Percentiles rank a stretch among this genome's conserved stretches.
Conservation (phyloP, 2,888 invertebrate species). For the Dryococelus australis region DNA sequence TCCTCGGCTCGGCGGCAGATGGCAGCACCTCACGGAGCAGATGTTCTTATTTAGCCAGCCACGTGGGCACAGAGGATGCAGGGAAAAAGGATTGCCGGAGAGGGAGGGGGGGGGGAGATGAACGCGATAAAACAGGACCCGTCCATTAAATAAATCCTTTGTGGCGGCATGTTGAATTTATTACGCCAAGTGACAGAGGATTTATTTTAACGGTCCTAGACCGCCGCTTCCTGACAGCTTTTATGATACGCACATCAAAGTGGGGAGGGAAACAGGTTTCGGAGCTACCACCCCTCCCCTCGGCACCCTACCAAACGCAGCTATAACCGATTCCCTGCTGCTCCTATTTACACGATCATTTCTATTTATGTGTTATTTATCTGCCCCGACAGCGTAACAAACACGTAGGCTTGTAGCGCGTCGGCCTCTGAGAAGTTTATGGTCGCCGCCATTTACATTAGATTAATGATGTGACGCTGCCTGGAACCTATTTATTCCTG, state of each 20-base stretch:
- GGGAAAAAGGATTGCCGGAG: background rate
- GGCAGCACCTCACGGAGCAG: background rate
- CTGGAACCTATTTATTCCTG: background rate
- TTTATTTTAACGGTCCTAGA: conserved; percentile 1
- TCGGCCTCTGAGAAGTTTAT: background rate
- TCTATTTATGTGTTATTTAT: conserved; percentile 16
- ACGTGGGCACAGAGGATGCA: background rate
- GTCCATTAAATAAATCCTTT: conserved; percentile 16
- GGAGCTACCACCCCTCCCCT: background rate
- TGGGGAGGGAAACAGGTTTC: background rate
- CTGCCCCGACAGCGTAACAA: conserved; percentile 1
- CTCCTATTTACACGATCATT: conserved; percentile 16
- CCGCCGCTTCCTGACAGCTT: conserved; percentile 16
- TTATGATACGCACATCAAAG: conserved; percentile 16
- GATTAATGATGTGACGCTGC: background rate
- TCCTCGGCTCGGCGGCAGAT: background rate
- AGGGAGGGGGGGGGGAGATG: background rate
- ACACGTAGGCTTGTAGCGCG: conserved; percentile 7
- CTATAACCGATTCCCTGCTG: conserved; percentile 10
- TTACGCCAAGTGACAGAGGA: conserved; percentile 16
- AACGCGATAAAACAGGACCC: background rate
- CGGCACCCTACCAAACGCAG: background rate
- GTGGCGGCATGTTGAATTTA: conserved; percentile 16
- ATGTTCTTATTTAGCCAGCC: background rate
- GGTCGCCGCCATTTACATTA: conserved; percentile 16